phyloP scores from a whole-genome alignment of 64 coral and sea anemone species.

The Platygyra sinensis region DNA sequence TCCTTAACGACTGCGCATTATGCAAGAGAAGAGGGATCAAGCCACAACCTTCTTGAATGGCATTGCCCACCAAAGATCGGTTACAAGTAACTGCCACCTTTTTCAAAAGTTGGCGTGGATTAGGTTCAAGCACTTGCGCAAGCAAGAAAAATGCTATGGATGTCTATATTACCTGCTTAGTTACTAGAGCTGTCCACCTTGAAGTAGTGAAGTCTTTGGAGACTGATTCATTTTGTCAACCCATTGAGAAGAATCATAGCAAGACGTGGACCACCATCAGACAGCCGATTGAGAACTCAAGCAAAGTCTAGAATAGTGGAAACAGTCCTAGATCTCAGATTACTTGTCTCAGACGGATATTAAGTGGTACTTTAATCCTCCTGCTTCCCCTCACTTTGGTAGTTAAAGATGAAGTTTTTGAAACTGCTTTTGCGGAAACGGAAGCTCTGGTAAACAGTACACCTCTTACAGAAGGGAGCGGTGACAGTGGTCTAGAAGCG shows the following conservation, averaged over 20 bases:
- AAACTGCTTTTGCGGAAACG: too few relatives aligned
- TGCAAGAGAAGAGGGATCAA: slow-evolving; percentile 24
- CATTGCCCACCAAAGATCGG: not conserved
- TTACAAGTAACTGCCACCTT: not conserved
- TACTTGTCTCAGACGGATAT: not conserved
- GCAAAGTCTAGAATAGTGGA: slow-evolving; percentile 6
- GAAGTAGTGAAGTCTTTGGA: not conserved
- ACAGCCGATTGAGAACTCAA: slow-evolving; percentile 24
- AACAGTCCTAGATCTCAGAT: slow-evolving; percentile 21
- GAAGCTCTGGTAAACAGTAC: too few relatives aligned
- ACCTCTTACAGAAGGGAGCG: too few relatives aligned
- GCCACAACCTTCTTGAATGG: slow-evolving; percentile 48
- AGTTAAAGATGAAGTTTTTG: slow-evolving; percentile 15
- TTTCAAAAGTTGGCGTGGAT: slow-evolving; percentile 12
- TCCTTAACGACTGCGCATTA: slow-evolving; percentile 22
- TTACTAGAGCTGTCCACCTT: slow-evolving; percentile 33
- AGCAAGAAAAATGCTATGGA: slow-evolving; percentile 45
- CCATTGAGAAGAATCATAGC: too few relatives aligned
- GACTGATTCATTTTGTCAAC: too few relatives aligned
- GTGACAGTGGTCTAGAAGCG: too few relatives aligned
- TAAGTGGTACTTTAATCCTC: slow-evolving; percentile 43
- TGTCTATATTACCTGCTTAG: slow-evolving; percentile 30
- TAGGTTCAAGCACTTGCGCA: too few relatives aligned
- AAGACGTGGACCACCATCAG: too few relatives aligned
- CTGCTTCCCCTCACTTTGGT: slow-evolving; percentile 19